Percentiles rank a stretch among this genome's conserved stretches.
phyloP scores from a whole-genome alignment of 2,797 vertebrate species.

The Etheostoma nigrum region DNA sequence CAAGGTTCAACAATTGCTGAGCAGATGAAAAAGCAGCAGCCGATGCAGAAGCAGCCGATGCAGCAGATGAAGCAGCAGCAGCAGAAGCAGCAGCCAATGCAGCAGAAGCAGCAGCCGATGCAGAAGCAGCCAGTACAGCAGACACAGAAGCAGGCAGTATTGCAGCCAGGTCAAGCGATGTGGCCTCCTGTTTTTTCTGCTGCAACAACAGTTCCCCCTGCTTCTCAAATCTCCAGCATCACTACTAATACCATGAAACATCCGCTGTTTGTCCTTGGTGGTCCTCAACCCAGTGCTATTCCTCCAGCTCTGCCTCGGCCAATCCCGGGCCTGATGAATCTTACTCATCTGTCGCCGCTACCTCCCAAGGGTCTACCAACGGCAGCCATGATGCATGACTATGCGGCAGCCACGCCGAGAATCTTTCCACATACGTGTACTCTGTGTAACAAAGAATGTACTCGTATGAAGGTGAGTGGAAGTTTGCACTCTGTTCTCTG shows the following conservation, averaged over 20 bases:
- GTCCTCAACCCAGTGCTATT: neutral
- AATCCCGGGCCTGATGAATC: neutral
- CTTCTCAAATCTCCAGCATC: neutral
- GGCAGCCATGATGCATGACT: constrained; percentile 94
- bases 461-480: constrained; percentile 94
- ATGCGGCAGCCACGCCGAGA: constrained; percentile 91
- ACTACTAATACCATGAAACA: too few relatives aligned
- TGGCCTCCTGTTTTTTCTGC: constrained; percentile 20
- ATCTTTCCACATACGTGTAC: constrained; percentile 97
- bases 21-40: constrained; percentile 17
- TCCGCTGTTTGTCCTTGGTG: neutral
- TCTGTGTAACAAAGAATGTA: constrained; percentile 96
- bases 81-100: neutral
- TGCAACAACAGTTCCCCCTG: neutral
- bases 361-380: constrained; percentile 84
- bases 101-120: neutral
- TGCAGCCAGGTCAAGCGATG: rapidly evolving
- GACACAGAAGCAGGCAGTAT: neutral
- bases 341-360: neutral
- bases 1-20: constrained; percentile 1
- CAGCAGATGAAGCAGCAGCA: neutral
- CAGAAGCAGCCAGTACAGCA: neutral
- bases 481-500: constrained; percentile 20
- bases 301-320: neutral
- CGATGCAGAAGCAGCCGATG: neutral